Evolutionary conservation across 37 sponge, comb jelly and placozoan species (phyloP), one percentile per base, ranked within the genome.

Genomic region (Eunapius fragilis): DNA sequence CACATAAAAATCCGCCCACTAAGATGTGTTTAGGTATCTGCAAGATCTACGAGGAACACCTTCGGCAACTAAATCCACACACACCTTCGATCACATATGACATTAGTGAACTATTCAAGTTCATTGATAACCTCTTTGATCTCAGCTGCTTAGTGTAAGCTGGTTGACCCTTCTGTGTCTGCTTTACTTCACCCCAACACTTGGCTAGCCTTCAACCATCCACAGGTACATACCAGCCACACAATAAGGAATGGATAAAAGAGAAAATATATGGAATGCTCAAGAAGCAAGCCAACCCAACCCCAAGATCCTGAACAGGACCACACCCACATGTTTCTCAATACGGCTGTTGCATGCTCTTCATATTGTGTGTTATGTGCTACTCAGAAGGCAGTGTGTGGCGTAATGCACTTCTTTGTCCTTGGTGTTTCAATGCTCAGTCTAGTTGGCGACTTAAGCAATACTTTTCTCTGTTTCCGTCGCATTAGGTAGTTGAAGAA

Each of bases 11-110:
- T 25, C 47, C 25, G 27, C 33, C 31, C 12, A 11, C 31, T 35
- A 80, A 26, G 27, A 12, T 79, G 10, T 87, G 1, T 91, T 37
- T 37, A 96, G 97, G 94, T 34, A 89, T 99, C 25, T 97, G 97
- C 69, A 99, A 99, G 88, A 95, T 99, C 23, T 99, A 90, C 37
- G 99, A 99, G 88, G 99, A 99, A 80, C 96, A 99, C 85, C 80
- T 99, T 37, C 85, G 98, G 67, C 93, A 95, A 67, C 79, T 92
- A 41, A 91, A 92, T 67, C 99, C 99, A 22, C 92, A 91, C 74
- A 91, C 84, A 36, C 91, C 94, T 0, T 92, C 95, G 78, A 99
- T 99, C 70, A 99, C 99, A 12, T 99, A 99, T 72, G 97, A 99
- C 89, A 99, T 99, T 71, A 93, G 92, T 37, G 93, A 99, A 49